Percentiles rank a stretch among this genome's conserved stretches.
phyloP scores from a whole-genome alignment of 2,888 invertebrate species.

The Mythimna pallens region DNA sequence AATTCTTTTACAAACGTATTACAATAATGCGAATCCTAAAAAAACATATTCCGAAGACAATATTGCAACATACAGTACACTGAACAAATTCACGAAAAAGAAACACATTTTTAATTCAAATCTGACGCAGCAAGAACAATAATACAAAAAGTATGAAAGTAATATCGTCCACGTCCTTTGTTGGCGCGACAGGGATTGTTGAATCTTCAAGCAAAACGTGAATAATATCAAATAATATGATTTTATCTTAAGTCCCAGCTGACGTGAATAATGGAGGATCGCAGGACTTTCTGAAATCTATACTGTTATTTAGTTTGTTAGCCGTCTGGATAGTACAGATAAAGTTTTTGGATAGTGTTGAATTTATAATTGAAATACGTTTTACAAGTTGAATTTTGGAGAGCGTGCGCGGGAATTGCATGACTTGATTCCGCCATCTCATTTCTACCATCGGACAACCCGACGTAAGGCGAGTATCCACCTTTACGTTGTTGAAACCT shows the following conservation, averaged over 20 bases:
- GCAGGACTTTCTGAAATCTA: slow-evolving; percentile 8
- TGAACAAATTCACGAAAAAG: not conserved
- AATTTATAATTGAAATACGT: too few species aligned
- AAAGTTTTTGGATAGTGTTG: too few species aligned
- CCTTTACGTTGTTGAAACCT: too few species aligned
- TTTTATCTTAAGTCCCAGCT: slow-evolving; percentile 8
- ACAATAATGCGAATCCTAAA: not conserved
- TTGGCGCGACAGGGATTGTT: slow-evolving; percentile 6
- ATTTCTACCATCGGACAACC: too few species aligned
- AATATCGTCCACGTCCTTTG: slow-evolving; percentile 15
- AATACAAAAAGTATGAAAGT: slow-evolving; percentile 26
- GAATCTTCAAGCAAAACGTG: slow-evolving; percentile 14
- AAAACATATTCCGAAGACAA: not conserved
- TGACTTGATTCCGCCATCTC: too few species aligned
- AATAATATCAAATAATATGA: slow-evolving; percentile 16
- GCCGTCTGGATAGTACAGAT: not conserved
- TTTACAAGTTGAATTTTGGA: too few species aligned
- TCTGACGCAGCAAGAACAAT: slow-evolving; percentile 15
- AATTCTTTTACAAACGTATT: not conserved
- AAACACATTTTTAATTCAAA: slow-evolving; percentile 33
- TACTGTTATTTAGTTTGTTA: slow-evolving; percentile 11
- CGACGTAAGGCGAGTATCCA: too few species aligned
- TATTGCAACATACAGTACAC: too few species aligned
- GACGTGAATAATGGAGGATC: slow-evolving; percentile 10
- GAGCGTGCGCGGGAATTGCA: too few species aligned